Percentiles rank a stretch among this genome's conserved stretches.
phyloP scores from a whole-genome alignment of 1,140 invertebrate genomes.

The Oryctes rhinoceros region DNA sequence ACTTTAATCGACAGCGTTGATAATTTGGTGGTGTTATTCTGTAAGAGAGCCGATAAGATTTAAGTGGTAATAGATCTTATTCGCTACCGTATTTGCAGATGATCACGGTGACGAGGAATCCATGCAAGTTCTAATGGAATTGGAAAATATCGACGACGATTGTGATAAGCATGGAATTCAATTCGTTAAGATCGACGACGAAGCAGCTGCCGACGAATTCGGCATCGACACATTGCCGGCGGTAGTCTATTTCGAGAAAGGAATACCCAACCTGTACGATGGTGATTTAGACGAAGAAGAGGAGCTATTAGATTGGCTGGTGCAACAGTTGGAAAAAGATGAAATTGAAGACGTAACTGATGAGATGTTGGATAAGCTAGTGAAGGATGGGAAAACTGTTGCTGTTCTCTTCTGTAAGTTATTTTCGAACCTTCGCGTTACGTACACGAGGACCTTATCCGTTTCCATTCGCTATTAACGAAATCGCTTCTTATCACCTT shows the following conservation, averaged over 20 bases:
- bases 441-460: no score
- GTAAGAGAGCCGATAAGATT: slow-evolving; percentile 72
- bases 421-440: background rate
- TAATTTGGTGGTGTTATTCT: slow-evolving; percentile 91
- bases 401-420: slow-evolving; percentile 92
- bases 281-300: slow-evolving; percentile 92
- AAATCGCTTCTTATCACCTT: background rate
- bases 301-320: slow-evolving; percentile 87
- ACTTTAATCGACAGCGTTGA: slow-evolving; percentile 90
- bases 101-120: slow-evolving; percentile 87
- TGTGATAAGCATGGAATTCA: slow-evolving; percentile 91
- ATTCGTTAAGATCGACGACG: slow-evolving; percentile 93
- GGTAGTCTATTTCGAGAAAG: slow-evolving; percentile 93
- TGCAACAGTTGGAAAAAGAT: slow-evolving; percentile 86
- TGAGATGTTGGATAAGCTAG: slow-evolving; percentile 89
- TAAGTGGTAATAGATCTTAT: background rate
- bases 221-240: slow-evolving; percentile 84
- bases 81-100: slow-evolving; percentile 64
- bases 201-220: slow-evolving; percentile 81
- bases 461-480: no score
- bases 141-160: slow-evolving; percentile 94
- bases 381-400: slow-evolving; percentile 87
- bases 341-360: slow-evolving; percentile 96
- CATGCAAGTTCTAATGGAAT: slow-evolving; percentile 81
- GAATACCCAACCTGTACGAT: slow-evolving; percentile 91